Base-by-base conservation (phyloP, 2,888 invertebrate genomes). In the Globia sparganii region DNA sequence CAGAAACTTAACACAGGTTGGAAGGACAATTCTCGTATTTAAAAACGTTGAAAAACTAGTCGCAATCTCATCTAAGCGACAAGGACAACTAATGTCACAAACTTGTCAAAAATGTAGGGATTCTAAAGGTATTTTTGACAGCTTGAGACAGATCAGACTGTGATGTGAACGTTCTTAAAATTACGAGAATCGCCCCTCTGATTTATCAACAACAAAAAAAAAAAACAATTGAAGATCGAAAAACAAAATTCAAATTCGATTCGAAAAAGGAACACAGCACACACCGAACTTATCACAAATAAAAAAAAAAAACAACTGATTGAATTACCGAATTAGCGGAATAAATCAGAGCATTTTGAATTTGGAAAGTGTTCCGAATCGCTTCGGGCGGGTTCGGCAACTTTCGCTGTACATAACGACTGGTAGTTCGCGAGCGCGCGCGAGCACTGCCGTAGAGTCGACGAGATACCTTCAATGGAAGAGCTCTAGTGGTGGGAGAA, bases 351-450 rank as follows among this genome's bases (percentile, higher is more conserved):
- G 78, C 86, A 88, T 86, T 87, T 87, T 85, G 81, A 81, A 75
- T 90, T 89, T 89, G 76, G 90, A 90, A 89, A 89, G 89, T 80
- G 81, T 72, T 81, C 81, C 85, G 88, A 80, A 61, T 67, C 70
- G 58, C 62, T 84, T 89, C 81, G 81, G 73, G 74, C 61, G 58
- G 0, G 65, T 79, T 86, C 81, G 86, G 75, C 75, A 80, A 87
- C 85, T 87, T 89, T 86, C 90, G 89, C 80, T n/a, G 56, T 53
- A 59, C 86, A 85, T 85, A 49, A 79, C 87, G 85, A 72, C 77
- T 81, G 74, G 15, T 34, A 5, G 18, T 77, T 59, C 77, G 85
- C 88, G 77, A 68, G n/a, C 86, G 88, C 89, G 85, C 77, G 73
- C 62, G 40, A 78, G 68, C 49, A 88, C 88, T 88, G 88, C 80